phyloP scores from a whole-genome alignment of 2,888 invertebrate species.

The Spodoptera littoralis region DNA sequence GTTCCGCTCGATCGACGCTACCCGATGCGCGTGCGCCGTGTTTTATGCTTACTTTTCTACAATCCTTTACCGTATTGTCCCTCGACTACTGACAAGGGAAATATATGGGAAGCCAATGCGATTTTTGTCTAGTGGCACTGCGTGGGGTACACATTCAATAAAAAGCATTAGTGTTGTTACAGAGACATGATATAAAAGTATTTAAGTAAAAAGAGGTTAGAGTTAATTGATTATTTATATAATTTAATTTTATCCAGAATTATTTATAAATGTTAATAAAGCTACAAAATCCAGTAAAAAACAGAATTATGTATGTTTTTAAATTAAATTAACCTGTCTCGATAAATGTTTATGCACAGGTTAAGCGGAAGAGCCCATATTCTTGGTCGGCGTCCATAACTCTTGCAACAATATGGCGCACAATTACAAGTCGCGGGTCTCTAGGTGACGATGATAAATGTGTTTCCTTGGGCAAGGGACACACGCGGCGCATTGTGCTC shows the following conservation, averaged over 20 bases:
- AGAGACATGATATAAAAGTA: slow-evolving; percentile 34
- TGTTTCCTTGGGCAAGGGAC: slow-evolving; percentile 79
- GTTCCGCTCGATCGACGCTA: slow-evolving; percentile 73
- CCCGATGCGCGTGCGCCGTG: slow-evolving; percentile 78
- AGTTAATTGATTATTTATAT: slow-evolving; percentile 8
- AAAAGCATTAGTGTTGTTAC: slow-evolving; percentile 57
- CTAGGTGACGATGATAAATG: slow-evolving; percentile 86
- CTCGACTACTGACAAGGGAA: slow-evolving; percentile 76
- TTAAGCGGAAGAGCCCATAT: slow-evolving; percentile 79
- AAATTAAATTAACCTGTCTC: slow-evolving; percentile 44
- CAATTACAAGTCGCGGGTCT: slow-evolving; percentile 83
- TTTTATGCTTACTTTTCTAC: slow-evolving; percentile 84
- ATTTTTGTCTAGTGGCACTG: slow-evolving; percentile 86
- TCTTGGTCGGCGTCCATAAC: slow-evolving; percentile 76
- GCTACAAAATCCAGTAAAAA: slow-evolving; percentile 12
- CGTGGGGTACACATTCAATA: slow-evolving; percentile 78
- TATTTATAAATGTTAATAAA: too few species aligned
- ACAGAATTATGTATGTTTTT: slow-evolving; percentile 40
- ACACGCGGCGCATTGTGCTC: slow-evolving; percentile 69
- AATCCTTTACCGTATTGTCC: slow-evolving; percentile 81
- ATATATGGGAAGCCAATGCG: slow-evolving; percentile 82
- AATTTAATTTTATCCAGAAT: too few species aligned
- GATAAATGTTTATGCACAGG: slow-evolving; percentile 57
- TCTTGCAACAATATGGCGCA: slow-evolving; percentile 85
- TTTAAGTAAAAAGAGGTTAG: slow-evolving; percentile 5